A percentile compares a stretch with the other conserved stretches of the same genome.
These are phyloP conservation scores for Protonemura montana DNA, from an alignment of 2,888 invertebrate species.

Conservation along the genomic window DNA sequence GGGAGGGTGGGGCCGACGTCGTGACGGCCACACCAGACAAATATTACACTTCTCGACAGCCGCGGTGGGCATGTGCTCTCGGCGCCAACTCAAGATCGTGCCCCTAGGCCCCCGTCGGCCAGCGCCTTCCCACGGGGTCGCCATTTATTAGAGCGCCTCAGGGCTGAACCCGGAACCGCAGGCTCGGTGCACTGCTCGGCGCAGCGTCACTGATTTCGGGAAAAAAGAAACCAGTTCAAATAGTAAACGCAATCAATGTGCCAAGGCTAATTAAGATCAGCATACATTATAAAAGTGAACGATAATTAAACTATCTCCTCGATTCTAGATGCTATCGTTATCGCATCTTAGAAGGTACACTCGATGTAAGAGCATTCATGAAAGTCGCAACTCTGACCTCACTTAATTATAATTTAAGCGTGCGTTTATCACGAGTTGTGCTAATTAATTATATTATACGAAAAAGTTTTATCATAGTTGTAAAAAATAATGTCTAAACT, in stretches of 20 bases:
- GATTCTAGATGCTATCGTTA: background rate
- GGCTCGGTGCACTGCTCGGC: conserved; percentile 17
- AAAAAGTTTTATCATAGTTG: background rate
- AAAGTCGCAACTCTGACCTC: background rate
- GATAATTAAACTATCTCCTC: background rate
- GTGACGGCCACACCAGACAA: conserved; percentile 18
- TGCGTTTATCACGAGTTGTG: conserved; percentile 17
- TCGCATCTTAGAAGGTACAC: background rate
- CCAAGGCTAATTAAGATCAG: conserved; percentile 10
- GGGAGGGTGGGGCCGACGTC: background rate
- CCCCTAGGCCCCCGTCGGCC: background rate
- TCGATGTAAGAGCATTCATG: background rate
- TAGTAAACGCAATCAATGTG: background rate
- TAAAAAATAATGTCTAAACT: background rate
- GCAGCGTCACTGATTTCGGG: background rate
- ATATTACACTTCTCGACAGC: conserved; percentile 1
- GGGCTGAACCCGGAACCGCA: conserved; percentile 31
- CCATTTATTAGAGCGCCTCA: background rate
- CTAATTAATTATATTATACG: conserved; percentile 9
- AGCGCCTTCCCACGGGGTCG: conserved; percentile 19
- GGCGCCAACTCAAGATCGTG: background rate
- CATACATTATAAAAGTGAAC: background rate
- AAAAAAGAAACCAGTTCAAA: conserved; percentile 26
- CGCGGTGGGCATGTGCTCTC: background rate
- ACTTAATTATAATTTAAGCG: background rate